phyloP scores from a whole-genome alignment of 2,113 vertebrate genomes.

The Leptobrachium ailaonicum region DNA sequence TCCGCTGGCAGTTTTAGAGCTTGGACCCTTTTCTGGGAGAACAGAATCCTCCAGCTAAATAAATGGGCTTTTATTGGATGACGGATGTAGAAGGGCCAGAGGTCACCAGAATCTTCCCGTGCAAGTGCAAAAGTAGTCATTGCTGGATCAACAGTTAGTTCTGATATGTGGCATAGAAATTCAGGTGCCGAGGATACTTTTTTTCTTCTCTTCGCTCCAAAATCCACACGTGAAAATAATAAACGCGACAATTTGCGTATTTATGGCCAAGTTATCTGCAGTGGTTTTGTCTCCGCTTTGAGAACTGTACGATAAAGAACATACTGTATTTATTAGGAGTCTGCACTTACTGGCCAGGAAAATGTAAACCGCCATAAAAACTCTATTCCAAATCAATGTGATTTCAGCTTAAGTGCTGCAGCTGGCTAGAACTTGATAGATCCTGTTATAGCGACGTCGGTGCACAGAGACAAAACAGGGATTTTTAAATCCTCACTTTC shows the following conservation, averaged over 20 bases:
- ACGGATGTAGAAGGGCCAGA: neutral
- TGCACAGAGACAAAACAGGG: too few species aligned
- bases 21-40: neutral
- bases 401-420: too few species aligned
- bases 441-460: too few species aligned
- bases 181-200: neutral
- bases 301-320: neutral
- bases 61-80: constrained; percentile 3
- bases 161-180: neutral
- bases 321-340: neutral
- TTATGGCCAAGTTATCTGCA: neutral
- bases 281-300: neutral
- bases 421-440: too few species aligned
- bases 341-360: neutral
- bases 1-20: neutral
- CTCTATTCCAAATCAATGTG: too few species aligned
- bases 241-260: neutral
- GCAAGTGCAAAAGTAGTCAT: too few species aligned
- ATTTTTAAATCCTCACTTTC: too few species aligned
- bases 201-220: neutral
- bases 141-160: too few species aligned
- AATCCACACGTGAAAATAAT: neutral
- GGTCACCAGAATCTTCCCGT: too few species aligned
- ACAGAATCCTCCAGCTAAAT: neutral
- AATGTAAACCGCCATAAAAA: neutral